Evolutionary conservation across 2,888 invertebrate species (phyloP), one percentile per base, ranked within the genome.

Genomic region (Mythimna vitellina): DNA sequence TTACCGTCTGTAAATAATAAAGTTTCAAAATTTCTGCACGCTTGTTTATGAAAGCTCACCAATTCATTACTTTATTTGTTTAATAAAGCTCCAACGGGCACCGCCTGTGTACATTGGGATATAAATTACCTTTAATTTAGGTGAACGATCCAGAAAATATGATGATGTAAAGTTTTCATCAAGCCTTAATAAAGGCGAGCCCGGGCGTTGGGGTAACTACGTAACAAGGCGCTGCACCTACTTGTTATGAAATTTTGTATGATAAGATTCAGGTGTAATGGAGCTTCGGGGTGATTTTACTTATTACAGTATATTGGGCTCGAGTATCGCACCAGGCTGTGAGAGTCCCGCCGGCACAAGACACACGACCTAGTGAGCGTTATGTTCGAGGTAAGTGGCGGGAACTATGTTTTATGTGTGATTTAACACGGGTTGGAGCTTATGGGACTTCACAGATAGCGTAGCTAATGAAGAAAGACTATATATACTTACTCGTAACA

Each of bases 61-160:
- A 91, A 94, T 94, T 95, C 92, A 93, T 94, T 94, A 93, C 93
- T 92, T 95, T 94, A 94, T 95, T 94, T 93, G 93, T 93, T 94
- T 94, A 94, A 94, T 95, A 95, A 95, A 94, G 94, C 94, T 91
- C 87, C 83, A 91, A 91, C 91, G 87, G 88, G 92, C 92, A 87
- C 92, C 91, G 92, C 88, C 92, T 85, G 85, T 82, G 78, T 85
- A 93, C 92, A 92, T 92, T 91, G 92, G 90, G 91, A 90, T 95
- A 95, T 95, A 95, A 95, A 95, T 95, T 95, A 95, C 93, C 93
- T 94, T 94, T 95, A 95, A 95, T 95, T 94, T 94, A 93, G 91
- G 93, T 91, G 93, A 94, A 92, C 92, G 93, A 93, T 94, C 93
- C 93, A 92, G 94, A 93, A 95, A 95, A 95, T 95, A 94, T 94